phyloP scores from a whole-genome alignment of 2,888 invertebrate species.

The Aromia moschata region DNA sequence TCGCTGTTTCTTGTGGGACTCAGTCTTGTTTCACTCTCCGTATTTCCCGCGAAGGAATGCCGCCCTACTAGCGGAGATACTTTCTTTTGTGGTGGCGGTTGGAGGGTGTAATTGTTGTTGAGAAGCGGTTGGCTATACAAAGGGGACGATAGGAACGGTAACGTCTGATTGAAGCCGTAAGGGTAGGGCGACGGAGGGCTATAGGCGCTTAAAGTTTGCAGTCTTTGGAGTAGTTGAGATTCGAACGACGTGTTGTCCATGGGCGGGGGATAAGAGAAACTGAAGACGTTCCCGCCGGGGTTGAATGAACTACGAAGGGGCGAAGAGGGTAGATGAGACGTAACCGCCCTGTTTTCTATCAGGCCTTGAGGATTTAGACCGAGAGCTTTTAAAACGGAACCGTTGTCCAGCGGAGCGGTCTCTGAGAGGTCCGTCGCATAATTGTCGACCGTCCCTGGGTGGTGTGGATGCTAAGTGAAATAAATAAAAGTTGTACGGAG shows the following conservation, averaged over 20 bases:
- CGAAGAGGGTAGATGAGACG: constrained; percentile 56
- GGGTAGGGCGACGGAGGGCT: constrained; percentile 51
- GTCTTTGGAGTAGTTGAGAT: constrained; percentile 65
- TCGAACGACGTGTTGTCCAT: constrained; percentile 55
- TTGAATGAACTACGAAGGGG: constrained; percentile 56
- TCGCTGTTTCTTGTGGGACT: constrained; percentile 55
- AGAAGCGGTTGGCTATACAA: constrained; percentile 49
- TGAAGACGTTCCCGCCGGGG: constrained; percentile 53
- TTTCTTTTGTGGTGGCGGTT: constrained; percentile 59
- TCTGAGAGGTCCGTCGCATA: constrained; percentile 47
- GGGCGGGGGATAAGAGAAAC: constrained; percentile 53
- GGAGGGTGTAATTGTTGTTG: constrained; percentile 56
- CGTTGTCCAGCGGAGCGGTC: constrained; percentile 51
- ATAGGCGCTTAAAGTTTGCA: constrained; percentile 65
- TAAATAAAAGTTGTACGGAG: constrained; percentile 7
- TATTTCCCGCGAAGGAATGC: constrained; percentile 55
- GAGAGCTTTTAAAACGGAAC: constrained; percentile 53
- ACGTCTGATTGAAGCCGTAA: constrained; percentile 48
- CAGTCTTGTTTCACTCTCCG: constrained; percentile 49
- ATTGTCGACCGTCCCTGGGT: constrained; percentile 43
- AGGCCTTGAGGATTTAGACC: constrained; percentile 55
- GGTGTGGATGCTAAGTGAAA: constrained; percentile 39
- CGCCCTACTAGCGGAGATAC: constrained; percentile 55
- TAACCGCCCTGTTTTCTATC: constrained; percentile 58
- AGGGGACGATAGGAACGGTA: constrained; percentile 45